These are phyloP conservation scores for Melanotaenia boesemani DNA, from an alignment of 2,797 vertebrate species.

Conservation along the genomic window DNA sequence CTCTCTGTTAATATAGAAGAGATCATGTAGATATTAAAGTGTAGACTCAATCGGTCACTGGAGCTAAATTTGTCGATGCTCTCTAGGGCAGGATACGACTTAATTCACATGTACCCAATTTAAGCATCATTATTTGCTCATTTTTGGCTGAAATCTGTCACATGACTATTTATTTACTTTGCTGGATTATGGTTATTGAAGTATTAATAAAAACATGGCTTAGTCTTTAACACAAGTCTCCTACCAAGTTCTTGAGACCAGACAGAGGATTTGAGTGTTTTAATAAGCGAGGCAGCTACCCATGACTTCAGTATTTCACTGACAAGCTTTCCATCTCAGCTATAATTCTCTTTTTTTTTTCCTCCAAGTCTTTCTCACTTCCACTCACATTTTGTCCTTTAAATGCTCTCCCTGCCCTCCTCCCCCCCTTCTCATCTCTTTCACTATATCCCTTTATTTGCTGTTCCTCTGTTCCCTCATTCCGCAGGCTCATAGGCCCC, in stretches of 20 bases:
- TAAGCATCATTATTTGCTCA: slow-evolving; percentile 19
- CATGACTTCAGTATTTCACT: slow-evolving; percentile 62
- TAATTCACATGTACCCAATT: slow-evolving; percentile 38
- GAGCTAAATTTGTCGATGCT: slow-evolving; percentile 42
- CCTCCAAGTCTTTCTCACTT: slow-evolving; percentile 47
- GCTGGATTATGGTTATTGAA: slow-evolving; percentile 4
- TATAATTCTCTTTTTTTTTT: slow-evolving; percentile 32
- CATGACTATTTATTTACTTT: neutral
- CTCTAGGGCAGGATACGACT: slow-evolving; percentile 43
- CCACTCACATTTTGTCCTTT: slow-evolving; percentile 60
- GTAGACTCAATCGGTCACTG: slow-evolving; percentile 42
- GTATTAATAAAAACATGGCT: slow-evolving; percentile 25
- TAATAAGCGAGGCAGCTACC: slow-evolving; percentile 74
- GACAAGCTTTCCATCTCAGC: slow-evolving; percentile 46
- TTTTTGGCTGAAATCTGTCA: slow-evolving; percentile 8
- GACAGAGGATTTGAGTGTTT: slow-evolving; percentile 65
- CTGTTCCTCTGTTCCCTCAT: slow-evolving; percentile 15
- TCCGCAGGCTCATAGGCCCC: slow-evolving; percentile 3
- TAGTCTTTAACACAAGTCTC: slow-evolving; percentile 38
- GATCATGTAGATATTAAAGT: slow-evolving; percentile 47
- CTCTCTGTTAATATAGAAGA: slow-evolving; percentile 40
- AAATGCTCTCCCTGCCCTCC: slow-evolving; percentile 32
- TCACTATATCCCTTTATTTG: slow-evolving; percentile 33
- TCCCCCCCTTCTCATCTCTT: neutral
- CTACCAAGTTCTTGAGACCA: slow-evolving; percentile 51